A percentile compares a stretch with the other conserved stretches of the same genome.
phyloP scores from a whole-genome alignment of 2,888 invertebrate genomes.

The Epinotia brunnichana region DNA sequence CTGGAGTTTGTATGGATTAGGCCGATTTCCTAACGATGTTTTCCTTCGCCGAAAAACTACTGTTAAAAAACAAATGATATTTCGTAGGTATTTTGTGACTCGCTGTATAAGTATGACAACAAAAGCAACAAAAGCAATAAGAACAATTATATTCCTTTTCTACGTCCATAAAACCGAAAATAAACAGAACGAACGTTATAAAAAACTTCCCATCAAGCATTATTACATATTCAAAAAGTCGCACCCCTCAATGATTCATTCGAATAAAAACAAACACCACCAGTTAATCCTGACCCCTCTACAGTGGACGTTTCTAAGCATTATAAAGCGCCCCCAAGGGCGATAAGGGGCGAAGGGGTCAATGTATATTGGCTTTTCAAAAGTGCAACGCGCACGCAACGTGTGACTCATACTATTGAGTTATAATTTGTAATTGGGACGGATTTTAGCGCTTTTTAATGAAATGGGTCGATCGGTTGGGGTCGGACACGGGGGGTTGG shows the following conservation, averaged over 20 bases:
- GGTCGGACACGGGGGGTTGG: constrained; percentile 6
- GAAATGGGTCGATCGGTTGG: constrained; percentile 17
- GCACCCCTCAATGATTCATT: constrained; percentile 42
- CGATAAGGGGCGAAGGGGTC: constrained; percentile 55
- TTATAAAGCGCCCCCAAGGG: constrained; percentile 55
- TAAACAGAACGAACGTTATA: neutral
- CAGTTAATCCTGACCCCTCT: constrained; percentile 53
- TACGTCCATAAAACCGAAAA: neutral
- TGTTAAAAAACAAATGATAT: too few species aligned
- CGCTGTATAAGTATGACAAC: too few species aligned
- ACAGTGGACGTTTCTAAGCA: constrained; percentile 49
- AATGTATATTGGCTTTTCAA: constrained; percentile 53
- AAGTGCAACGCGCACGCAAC: constrained; percentile 67
- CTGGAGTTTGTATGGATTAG: too few species aligned
- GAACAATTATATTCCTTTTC: neutral
- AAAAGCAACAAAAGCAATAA: neutral
- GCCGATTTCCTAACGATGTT: too few species aligned
- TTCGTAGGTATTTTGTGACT: too few species aligned
- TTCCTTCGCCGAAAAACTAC: too few species aligned
- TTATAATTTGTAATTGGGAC: constrained; percentile 34
- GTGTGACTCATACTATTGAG: constrained; percentile 43
- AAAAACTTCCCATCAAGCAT: neutral
- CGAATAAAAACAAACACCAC: constrained; percentile 51
- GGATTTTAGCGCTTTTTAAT: constrained; percentile 36
- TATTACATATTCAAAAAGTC: neutral